phyloP scores from a whole-genome alignment of 2,797 vertebrate genomes.

The Labroides dimidiatus region DNA sequence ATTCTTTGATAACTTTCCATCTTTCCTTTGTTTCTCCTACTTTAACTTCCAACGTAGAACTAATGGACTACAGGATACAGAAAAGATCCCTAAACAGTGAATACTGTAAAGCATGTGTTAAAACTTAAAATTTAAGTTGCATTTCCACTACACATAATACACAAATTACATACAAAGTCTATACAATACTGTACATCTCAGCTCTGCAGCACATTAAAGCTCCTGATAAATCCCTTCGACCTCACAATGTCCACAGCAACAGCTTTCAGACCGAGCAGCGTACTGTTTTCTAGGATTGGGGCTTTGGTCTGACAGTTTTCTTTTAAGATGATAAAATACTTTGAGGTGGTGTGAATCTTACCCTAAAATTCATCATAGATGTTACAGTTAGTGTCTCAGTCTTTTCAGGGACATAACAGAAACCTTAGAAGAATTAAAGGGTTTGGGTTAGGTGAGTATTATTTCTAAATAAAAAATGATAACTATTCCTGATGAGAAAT shows the following conservation, averaged over 20 bases:
- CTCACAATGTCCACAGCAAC: constrained; percentile 30
- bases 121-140: background rate
- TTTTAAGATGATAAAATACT: constrained; percentile 55
- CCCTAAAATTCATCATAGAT: constrained; percentile 35
- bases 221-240: constrained; percentile 42
- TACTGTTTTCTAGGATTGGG: constrained; percentile 27
- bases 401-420: background rate
- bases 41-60: background rate
- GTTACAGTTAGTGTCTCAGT: background rate
- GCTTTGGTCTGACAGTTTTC: constrained; percentile 40
- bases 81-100: background rate
- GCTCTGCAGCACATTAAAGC: constrained; percentile 13
- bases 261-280: constrained; percentile 5
- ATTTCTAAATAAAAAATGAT: no score
- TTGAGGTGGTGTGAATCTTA: background rate
- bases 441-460: no score
- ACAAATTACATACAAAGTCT: constrained; percentile 21
- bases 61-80: no score
- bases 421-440: constrained; percentile 19
- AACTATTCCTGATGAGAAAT: no score
- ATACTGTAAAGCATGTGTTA: constrained; percentile 3
- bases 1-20: background rate
- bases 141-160: background rate
- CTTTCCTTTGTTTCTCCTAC: background rate
- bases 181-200: background rate